Evolutionary conservation across 92 coral and sea anemone species (phyloP).

Genomic region (Porites cylindrica): DNA sequence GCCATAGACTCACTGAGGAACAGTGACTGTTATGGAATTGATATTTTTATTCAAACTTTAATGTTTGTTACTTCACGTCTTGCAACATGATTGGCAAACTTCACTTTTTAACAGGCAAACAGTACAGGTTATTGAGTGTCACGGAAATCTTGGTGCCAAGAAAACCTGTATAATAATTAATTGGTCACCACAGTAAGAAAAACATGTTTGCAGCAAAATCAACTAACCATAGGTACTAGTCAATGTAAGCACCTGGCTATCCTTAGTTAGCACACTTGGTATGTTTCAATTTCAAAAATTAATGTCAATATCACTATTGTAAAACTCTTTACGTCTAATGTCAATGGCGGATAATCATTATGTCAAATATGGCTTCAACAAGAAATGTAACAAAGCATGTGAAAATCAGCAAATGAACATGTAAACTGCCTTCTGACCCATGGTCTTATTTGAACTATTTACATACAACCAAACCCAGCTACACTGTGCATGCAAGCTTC

Average conservation of each 20-base stretch:
- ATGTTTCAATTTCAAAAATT: neutral
- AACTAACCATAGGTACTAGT: conserved; percentile 6
- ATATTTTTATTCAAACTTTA: conserved; percentile 19
- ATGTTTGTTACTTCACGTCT: conserved; percentile 21
- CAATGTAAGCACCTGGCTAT: conserved; percentile 15
- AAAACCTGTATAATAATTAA: conserved; percentile 14
- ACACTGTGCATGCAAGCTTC: conserved; percentile 24
- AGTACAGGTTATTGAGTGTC: neutral
- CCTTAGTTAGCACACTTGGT: conserved; percentile 7
- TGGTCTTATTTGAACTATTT: conserved; percentile 1
- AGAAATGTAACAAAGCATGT: conserved; percentile 6
- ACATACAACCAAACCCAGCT: conserved; percentile 15
- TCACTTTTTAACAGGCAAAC: neutral
- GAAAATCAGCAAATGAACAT: conserved; percentile 13
- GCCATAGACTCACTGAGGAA: conserved; percentile 23
- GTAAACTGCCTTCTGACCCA: conserved; percentile 8
- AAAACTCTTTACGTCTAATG: neutral
- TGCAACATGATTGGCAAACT: conserved; percentile 1
- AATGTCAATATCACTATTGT: conserved; percentile 1
- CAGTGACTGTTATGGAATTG: conserved; percentile 34
- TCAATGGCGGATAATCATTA: neutral
- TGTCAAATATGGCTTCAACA: conserved; percentile 9
- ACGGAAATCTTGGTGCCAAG: conserved; percentile 34
- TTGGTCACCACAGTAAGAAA: conserved; percentile 1
- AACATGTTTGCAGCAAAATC: conserved; percentile 26